Conservation (phyloP, 2,888 invertebrate genomes). For the Ryuthela nishihirai region DNA sequence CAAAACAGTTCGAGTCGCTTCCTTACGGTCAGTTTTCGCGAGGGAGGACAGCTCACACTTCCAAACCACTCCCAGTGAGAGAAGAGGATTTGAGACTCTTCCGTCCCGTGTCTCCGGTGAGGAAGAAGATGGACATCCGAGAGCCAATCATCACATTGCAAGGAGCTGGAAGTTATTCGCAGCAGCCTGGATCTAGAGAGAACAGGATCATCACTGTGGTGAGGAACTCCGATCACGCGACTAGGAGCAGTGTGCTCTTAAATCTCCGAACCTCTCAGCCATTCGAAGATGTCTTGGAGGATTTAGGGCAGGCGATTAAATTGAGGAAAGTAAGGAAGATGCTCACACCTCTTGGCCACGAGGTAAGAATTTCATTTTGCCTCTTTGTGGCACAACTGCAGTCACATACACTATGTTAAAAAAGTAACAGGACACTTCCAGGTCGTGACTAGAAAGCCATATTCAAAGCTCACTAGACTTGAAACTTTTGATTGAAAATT, state of each 20-base stretch:
- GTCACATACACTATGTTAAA: too few species aligned
- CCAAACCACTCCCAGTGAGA: conserved; percentile 22
- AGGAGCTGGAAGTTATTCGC: too few species aligned
- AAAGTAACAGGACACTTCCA: too few species aligned
- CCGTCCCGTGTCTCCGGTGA: conserved; percentile 27
- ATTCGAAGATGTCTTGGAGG: conserved; percentile 89
- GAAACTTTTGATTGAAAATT: too few species aligned
- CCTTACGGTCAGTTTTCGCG: conserved; percentile 39
- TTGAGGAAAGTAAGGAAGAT: conserved; percentile 85
- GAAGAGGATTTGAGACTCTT: conserved; percentile 42
- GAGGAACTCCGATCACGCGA: conserved; percentile 87
- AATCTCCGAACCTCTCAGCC: conserved; percentile 89
- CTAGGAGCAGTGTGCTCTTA: conserved; percentile 83
- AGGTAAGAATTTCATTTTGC: too few species aligned
- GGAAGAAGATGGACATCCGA: too few species aligned
- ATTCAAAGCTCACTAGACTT: too few species aligned
- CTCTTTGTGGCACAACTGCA: too few species aligned
- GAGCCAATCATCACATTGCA: too few species aligned
- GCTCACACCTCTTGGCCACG: conserved; percentile 87
- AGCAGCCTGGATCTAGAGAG: conserved; percentile 64
- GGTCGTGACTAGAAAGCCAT: too few species aligned
- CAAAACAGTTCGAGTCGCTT: conserved; percentile 70
- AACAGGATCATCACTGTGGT: conserved; percentile 87
- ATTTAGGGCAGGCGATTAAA: conserved; percentile 87
- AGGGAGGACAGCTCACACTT: conserved; percentile 20